Percentiles rank a stretch among this genome's conserved stretches.
Conservation (phyloP, 1,140 invertebrate species). For the Drosophila ohnishii region DNA sequence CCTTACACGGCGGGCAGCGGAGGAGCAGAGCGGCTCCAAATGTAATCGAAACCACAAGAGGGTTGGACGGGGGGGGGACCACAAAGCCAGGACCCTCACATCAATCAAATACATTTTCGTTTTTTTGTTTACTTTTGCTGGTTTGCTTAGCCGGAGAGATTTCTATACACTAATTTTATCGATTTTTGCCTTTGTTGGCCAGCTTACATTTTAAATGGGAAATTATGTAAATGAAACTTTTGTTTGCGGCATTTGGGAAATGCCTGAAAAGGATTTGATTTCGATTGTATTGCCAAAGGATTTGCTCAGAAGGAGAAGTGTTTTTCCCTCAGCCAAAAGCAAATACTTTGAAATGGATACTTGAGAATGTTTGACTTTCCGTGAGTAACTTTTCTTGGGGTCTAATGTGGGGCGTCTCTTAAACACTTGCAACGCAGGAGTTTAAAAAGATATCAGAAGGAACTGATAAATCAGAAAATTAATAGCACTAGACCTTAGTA, state of each 20-base stretch:
- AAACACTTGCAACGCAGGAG: neutral
- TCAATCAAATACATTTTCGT: conserved; percentile 70
- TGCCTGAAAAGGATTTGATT: conserved; percentile 31
- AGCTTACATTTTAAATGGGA: conserved; percentile 66
- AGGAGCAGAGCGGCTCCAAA: conserved; percentile 13
- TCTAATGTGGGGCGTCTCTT: neutral
- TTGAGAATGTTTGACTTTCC: conserved; percentile 4
- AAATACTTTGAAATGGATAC: conserved; percentile 14
- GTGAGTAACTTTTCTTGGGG: neutral
- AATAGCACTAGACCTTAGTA: neutral
- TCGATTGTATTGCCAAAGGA: conserved; percentile 35
- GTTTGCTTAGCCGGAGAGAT: conserved; percentile 54
- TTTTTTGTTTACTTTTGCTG: conserved; percentile 64
- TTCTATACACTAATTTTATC: conserved; percentile 66
- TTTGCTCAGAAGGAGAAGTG: conserved; percentile 15
- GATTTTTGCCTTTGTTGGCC: conserved; percentile 58
- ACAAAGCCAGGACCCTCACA: conserved; percentile 37
- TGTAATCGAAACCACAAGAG: conserved; percentile 51
- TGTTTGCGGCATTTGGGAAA: conserved; percentile 46
- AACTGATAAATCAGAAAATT: neutral
- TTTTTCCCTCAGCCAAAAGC: conserved; percentile 13
- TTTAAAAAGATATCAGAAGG: neutral
- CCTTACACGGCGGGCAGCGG: conserved; percentile 11
- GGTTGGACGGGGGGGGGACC: neutral
- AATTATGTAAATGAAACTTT: conserved; percentile 75